Percentiles rank a stretch among this genome's conserved stretches.
Evolutionary conservation across 2,888 invertebrate species (phyloP).

Genomic region (Catocala fraxini): DNA sequence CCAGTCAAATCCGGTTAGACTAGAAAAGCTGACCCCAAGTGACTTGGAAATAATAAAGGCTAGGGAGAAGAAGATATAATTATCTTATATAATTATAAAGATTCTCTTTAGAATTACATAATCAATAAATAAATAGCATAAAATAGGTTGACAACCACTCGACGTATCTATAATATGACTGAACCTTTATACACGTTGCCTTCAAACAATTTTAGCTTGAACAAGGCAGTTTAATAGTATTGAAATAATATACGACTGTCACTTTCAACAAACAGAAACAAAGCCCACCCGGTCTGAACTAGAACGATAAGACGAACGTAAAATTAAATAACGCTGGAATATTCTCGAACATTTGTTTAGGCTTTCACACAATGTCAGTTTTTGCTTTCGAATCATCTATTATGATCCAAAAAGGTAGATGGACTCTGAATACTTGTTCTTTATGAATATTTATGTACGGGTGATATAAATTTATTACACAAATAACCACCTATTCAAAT

Average conservation of each 20-base stretch:
- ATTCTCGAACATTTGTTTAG: constrained; percentile 43
- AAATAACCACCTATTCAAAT: constrained; percentile 28
- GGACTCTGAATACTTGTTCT: constrained; percentile 38
- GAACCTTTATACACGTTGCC: too few species aligned
- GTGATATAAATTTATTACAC: constrained; percentile 47
- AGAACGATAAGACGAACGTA: constrained; percentile 43
- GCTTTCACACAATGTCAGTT: constrained; percentile 39
- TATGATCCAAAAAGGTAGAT: constrained; percentile 38
- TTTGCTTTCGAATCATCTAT: constrained; percentile 39
- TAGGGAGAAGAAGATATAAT: too few species aligned
- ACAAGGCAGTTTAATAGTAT: background rate
- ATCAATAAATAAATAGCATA: too few species aligned
- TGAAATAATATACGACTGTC: background rate
- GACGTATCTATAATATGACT: too few species aligned
- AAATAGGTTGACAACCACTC: too few species aligned
- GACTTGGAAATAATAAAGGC: too few species aligned
- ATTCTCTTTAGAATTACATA: too few species aligned
- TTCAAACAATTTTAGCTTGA: too few species aligned
- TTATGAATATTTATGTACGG: constrained; percentile 46
- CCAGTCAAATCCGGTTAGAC: too few species aligned
- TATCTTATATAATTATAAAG: too few species aligned
- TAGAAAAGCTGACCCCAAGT: too few species aligned
- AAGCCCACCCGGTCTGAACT: constrained; percentile 30
- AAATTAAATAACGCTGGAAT: constrained; percentile 25
- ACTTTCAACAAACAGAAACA: constrained; percentile 5